Evolutionary conservation across 2,888 invertebrate genomes (phyloP).

Genomic region (Coelopa pilipes): DNA sequence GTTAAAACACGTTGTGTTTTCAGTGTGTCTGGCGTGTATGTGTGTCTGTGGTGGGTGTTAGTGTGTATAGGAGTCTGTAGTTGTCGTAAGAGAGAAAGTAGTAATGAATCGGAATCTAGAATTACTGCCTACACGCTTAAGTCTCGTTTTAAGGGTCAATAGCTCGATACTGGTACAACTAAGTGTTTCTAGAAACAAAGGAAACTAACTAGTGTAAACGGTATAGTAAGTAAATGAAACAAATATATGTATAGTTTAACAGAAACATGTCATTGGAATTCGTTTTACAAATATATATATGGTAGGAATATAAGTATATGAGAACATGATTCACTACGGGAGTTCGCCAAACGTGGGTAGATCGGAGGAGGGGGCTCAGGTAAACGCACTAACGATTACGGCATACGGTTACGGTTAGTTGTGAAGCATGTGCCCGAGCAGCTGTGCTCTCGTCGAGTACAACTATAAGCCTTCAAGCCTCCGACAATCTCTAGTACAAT

Average conservation of each 20-base stretch:
- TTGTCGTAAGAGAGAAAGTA: neutral
- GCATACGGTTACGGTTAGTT: slow-evolving; percentile 1
- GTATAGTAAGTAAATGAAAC: neutral
- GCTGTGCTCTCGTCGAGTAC: too few relatives aligned
- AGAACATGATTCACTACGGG: slow-evolving; percentile 29
- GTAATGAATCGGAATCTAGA: neutral
- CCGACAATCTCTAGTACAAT: too few relatives aligned
- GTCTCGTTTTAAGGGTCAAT: slow-evolving; percentile 19
- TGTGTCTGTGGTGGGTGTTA: neutral
- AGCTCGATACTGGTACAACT: slow-evolving; percentile 9
- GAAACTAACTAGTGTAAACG: slow-evolving; percentile 16
- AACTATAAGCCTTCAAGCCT: too few relatives aligned
- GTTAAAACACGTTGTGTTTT: neutral
- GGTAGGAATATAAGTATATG: slow-evolving; percentile 7
- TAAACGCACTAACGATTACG: slow-evolving; percentile 21
- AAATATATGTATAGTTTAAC: too few relatives aligned
- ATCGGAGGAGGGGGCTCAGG: neutral
- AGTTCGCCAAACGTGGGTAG: neutral
- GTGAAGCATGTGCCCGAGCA: neutral
- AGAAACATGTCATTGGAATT: too few relatives aligned
- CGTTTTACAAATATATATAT: too few relatives aligned
- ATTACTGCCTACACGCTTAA: slow-evolving; percentile 28
- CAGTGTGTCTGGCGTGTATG: neutral
- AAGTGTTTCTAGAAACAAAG: neutral
- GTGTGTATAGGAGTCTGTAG: neutral